Evolutionary conservation across 2,888 invertebrate genomes (phyloP).

Genomic region (Calliopum simillimum): DNA sequence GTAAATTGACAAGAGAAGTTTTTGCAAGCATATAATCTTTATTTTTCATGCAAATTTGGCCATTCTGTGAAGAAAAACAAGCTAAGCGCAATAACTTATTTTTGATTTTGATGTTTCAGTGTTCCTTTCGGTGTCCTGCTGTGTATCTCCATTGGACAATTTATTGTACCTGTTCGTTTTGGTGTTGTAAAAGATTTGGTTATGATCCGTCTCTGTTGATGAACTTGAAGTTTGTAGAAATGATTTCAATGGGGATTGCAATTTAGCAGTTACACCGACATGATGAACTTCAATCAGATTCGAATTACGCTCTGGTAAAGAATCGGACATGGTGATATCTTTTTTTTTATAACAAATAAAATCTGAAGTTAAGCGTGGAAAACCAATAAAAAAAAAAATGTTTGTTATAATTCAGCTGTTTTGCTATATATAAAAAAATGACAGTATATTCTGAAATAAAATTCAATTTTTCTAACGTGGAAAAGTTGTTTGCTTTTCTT

Average conservation of each 20-base stretch:
- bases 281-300: constrained; percentile 60
- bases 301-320: constrained; percentile 52
- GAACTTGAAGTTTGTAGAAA: constrained; percentile 54
- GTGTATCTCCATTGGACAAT: constrained; percentile 47
- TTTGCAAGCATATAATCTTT: too few relatives aligned
- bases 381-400: neutral
- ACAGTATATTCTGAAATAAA: too few relatives aligned
- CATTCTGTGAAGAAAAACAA: too few relatives aligned
- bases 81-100: too few relatives aligned
- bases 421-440: too few relatives aligned
- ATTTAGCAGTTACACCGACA: constrained; percentile 63
- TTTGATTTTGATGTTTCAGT: constrained; percentile 47
- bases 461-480: too few relatives aligned
- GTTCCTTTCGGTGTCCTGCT: constrained; percentile 43
- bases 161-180: constrained; percentile 52
- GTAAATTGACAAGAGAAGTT: neutral
- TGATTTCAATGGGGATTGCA: constrained; percentile 58
- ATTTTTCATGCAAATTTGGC: too few relatives aligned
- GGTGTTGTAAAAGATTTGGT: constrained; percentile 42
- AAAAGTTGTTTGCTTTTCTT: too few relatives aligned
- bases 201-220: constrained; percentile 59
- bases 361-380: too few relatives aligned
- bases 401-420: constrained; percentile 7
- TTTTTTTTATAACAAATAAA: too few relatives aligned
- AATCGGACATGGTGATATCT: constrained; percentile 56